Base-by-base conservation (phyloP, 2,888 invertebrate species). In the Euproctis similis region DNA sequence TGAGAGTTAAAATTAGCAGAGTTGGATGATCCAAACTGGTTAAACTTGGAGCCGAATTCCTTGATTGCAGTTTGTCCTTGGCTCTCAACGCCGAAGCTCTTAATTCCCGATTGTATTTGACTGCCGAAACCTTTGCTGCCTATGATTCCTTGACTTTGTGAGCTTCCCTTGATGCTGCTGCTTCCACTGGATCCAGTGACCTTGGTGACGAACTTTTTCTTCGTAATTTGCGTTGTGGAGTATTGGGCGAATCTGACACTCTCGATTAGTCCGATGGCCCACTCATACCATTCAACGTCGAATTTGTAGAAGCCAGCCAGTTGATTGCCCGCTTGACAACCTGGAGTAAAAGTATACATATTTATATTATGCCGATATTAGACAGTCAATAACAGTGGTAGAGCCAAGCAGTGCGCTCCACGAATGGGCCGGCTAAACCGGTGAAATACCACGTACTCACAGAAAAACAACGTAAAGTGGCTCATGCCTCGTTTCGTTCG, bases 261-360 rank as follows among this genome's bases (percentile, higher is more conserved):
- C 31, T 82, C 80, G 6, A 72, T 59, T 0, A 81, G 53, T 1
- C 84, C 80, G 13, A 84, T 78, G 1, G 81, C 75, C 77, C 82
- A 84, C 46, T 82, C 66, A 61, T 85, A 85, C 88, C 89, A 89
- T 51, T 86, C 86, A 2, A 87, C 48, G 56, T 89, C 89, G 50
- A 88, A 88, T 42, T 86, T 87, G 67, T 82, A 84, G 77, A 89
- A 89, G 1, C 80, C 84, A 3, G 87, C 87, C 1, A 87, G 55
- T 29, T 88, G 88, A 53, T 87, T 86, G 5, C 84, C 76, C 1
- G 65, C 55, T 28, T 86, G 86, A 45, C 88, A 89, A 10, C 82
- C 85, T 85, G 71, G 12, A n/a, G 11, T 18, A 13, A 4, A n/a
- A n/a, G n/a, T n/a, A n/a, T n/a, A n/a, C n/a, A n/a, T n/a, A n/a